Conservation (phyloP, 2,797 vertebrate genomes). For the Myotis daubentonii region DNA sequence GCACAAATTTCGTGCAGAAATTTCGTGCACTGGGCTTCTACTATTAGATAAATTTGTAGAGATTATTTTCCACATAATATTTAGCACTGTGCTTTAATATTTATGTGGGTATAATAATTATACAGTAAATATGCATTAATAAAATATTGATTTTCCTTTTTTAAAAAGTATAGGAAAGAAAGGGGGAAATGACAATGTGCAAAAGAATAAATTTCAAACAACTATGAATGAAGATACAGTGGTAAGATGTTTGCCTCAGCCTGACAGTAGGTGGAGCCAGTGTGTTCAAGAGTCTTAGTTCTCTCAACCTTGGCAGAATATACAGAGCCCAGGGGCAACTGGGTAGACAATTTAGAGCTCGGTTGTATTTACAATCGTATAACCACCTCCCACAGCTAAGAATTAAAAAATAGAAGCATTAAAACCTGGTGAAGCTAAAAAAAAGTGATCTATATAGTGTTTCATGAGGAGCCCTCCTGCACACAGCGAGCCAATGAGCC, state of each 20-base stretch:
- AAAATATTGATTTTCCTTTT: neutral
- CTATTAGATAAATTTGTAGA: neutral
- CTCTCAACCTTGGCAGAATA: neutral
- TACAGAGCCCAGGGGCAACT: neutral
- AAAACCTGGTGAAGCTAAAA: conserved; percentile 20
- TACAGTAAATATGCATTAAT: neutral
- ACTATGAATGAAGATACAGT: neutral
- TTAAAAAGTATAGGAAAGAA: neutral
- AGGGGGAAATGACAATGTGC: neutral
- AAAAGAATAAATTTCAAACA: neutral
- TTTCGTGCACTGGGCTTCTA: no score
- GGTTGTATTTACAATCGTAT: conserved; percentile 21
- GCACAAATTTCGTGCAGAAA: no score
- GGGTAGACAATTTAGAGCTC: neutral
- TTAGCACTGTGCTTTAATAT: neutral
- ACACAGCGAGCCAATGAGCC: neutral
- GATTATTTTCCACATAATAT: neutral
- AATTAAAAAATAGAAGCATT: conserved; percentile 33
- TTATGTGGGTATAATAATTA: neutral
- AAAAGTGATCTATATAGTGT: neutral
- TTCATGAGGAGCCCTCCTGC: neutral
- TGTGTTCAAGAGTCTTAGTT: neutral
- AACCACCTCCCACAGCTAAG: neutral
- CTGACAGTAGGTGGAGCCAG: conserved; percentile 25
- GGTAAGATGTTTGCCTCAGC: neutral